Evolutionary conservation across 2,888 invertebrate genomes (phyloP).

Genomic region (Crematogaster levior): DNA sequence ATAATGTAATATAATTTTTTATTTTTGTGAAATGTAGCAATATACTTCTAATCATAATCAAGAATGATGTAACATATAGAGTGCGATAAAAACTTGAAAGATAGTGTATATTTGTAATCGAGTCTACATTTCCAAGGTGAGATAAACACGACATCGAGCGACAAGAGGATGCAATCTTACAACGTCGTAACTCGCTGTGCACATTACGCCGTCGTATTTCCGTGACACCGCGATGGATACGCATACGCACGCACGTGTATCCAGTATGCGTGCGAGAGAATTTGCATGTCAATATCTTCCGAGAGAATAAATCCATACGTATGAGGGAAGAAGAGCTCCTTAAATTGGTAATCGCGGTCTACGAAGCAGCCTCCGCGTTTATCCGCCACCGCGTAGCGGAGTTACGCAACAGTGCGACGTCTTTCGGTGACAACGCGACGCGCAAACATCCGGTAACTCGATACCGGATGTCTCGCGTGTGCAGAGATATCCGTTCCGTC

Average conservation of each 20-base stretch:
- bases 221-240: conserved; percentile 20
- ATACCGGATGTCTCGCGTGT: conserved; percentile 67
- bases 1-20: background rate
- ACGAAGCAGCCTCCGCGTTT: conserved; percentile 52
- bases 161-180: conserved; percentile 42
- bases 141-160: conserved; percentile 10
- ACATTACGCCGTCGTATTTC: conserved; percentile 41
- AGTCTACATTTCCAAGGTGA: background rate
- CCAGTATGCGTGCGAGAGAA: conserved; percentile 30
- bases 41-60: background rate
- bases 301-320: conserved; percentile 61
- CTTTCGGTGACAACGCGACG: conserved; percentile 57
- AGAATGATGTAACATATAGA: background rate
- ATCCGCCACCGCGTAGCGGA: conserved; percentile 46
- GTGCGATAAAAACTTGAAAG: background rate
- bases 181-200: conserved; percentile 38
- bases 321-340: conserved; percentile 60
- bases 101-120: conserved; percentile 17
- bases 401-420: conserved; percentile 51
- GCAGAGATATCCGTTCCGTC: conserved; percentile 56
- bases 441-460: conserved; percentile 68
- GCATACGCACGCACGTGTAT: conserved; percentile 40
- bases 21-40: background rate
- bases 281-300: conserved; percentile 62
- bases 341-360: conserved; percentile 68